These are phyloP conservation scores for Coluber constrictor DNA, from an alignment of 2,797 vertebrate species.

Conservation along the genomic window DNA sequence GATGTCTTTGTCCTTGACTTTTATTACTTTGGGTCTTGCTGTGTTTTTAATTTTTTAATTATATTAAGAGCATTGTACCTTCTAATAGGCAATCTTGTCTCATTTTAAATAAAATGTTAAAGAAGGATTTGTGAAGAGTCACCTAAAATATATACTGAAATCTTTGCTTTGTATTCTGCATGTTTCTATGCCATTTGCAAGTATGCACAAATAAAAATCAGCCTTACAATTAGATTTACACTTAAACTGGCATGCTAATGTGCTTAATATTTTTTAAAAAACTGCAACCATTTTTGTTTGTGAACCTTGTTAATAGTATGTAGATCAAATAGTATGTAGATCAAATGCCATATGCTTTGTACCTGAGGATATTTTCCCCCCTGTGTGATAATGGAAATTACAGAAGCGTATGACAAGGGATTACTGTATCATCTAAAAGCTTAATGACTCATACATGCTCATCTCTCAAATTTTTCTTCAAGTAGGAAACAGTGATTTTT, in stretches of 20 bases:
- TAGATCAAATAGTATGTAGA: constrained; percentile 14
- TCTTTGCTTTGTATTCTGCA: neutral
- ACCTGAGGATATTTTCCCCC: constrained; percentile 43
- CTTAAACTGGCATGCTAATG: constrained; percentile 41
- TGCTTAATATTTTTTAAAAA: constrained; percentile 28
- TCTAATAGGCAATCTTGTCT: neutral
- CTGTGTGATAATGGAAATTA: constrained; percentile 38
- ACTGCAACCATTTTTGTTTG: constrained; percentile 39
- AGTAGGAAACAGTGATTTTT: constrained; percentile 44
- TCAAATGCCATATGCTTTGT: constrained; percentile 48
- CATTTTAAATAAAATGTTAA: neutral
- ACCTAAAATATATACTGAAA: neutral
- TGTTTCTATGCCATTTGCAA: neutral
- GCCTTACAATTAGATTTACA: constrained; percentile 24
- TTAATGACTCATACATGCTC: constrained; percentile 48
- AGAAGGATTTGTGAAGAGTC: neutral
- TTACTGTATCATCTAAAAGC: constrained; percentile 53
- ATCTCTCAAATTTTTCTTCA: constrained; percentile 33
- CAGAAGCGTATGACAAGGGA: constrained; percentile 42
- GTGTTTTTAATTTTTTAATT: neutral
- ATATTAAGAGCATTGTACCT: neutral
- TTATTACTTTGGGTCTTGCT: neutral
- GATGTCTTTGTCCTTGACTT: neutral
- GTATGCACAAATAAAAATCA: neutral
- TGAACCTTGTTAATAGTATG: neutral